Conservation (phyloP, 2,888 invertebrate genomes). For the Leptura quadrifasciata region DNA sequence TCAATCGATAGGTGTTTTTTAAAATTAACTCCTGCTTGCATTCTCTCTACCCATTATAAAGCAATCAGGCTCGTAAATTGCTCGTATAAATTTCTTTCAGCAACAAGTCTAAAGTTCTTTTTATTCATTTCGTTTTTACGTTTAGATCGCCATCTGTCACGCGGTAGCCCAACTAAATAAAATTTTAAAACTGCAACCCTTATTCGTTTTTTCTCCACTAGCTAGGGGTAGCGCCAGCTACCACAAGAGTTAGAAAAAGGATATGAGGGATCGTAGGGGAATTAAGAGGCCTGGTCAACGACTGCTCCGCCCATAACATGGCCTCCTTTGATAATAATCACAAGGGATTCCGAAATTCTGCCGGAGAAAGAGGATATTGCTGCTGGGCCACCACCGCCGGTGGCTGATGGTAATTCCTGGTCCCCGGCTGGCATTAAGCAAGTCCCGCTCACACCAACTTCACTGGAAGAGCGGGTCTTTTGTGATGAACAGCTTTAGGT, state of each 20-base stretch:
- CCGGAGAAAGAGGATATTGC: conserved; percentile 63
- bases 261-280: conserved; percentile 55
- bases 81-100: conserved; percentile 5
- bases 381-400: conserved; percentile 29
- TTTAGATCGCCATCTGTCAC: conserved; percentile 56
- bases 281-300: conserved; percentile 62
- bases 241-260: conserved; percentile 61
- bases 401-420: conserved; percentile 49
- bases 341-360: conserved; percentile 68
- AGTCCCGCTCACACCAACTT: conserved; percentile 55
- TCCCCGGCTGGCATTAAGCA: conserved; percentile 52
- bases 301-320: conserved; percentile 73
- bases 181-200: conserved; percentile 62
- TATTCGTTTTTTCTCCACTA: conserved; percentile 69
- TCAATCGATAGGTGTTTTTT: too few species aligned
- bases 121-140: conserved; percentile 39
- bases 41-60: not conserved
- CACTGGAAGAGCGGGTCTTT: conserved; percentile 52
- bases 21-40: not conserved
- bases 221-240: conserved; percentile 68
- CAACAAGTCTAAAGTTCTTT: conserved; percentile 32
- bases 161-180: conserved; percentile 66
- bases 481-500: conserved; percentile 49
- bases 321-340: conserved; percentile 72
- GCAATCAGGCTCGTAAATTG: not conserved